Conservation (phyloP, 2,113 vertebrate species). For the Planiliza haematocheilus region DNA sequence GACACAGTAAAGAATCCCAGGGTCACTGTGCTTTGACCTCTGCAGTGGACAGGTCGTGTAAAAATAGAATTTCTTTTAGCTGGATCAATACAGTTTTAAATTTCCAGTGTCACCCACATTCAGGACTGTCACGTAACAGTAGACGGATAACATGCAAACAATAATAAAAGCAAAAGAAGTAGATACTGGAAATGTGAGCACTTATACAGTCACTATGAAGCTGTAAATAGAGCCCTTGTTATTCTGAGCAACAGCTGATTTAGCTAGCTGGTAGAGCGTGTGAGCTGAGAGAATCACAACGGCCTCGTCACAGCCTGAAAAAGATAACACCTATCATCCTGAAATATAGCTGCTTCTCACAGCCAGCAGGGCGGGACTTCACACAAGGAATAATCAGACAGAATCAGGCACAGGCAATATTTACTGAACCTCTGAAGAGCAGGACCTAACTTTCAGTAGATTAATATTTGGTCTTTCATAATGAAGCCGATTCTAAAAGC, state of each 20-base stretch:
- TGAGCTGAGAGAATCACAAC: background rate
- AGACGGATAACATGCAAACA: background rate
- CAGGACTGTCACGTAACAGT: background rate
- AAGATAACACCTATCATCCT: background rate
- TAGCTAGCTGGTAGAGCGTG: background rate
- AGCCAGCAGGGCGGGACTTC: background rate
- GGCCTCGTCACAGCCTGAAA: background rate
- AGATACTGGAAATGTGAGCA: background rate
- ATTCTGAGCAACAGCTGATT: background rate
- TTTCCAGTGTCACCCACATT: background rate
- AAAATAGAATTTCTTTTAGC: conserved; percentile 20
- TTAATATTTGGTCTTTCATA: background rate
- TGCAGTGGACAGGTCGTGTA: background rate
- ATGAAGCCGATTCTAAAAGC: background rate
- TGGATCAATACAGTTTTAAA: conserved; percentile 21
- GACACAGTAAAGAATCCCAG: too few species aligned
- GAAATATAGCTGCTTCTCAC: background rate
- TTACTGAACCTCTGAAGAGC: background rate
- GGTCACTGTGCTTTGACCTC: conserved; percentile 5
- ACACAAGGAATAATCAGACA: background rate
- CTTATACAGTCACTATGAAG: background rate
- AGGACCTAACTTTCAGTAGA: too few species aligned
- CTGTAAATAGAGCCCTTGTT: background rate
- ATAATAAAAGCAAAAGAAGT: background rate
- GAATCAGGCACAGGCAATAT: background rate